A percentile compares a stretch with the other conserved stretches of the same genome.
phyloP scores from a whole-genome alignment of 2,888 invertebrate genomes.

The Andrena haemorrhoa region DNA sequence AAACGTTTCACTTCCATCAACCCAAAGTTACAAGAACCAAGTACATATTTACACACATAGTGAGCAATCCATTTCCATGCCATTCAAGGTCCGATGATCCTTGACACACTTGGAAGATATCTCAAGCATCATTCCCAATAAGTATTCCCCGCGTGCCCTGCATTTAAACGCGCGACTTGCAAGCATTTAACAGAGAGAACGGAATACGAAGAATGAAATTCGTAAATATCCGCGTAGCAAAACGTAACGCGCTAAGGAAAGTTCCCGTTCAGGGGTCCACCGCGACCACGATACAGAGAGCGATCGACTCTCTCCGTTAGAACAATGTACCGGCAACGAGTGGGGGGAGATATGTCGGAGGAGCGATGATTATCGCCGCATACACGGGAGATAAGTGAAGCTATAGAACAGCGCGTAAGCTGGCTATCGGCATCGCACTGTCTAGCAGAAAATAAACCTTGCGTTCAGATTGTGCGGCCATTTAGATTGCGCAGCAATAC shows the following conservation, averaged over 20 bases:
- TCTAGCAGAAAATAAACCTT: neutral
- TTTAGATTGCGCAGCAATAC: constrained; percentile 9
- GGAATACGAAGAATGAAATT: neutral
- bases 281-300: neutral
- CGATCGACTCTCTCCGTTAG: neutral
- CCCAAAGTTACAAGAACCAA: no score
- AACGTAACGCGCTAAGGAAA: no score
- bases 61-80: no score
- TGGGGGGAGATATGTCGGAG: constrained; percentile 2
- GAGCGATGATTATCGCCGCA: constrained; percentile 19
- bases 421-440: neutral
- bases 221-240: neutral
- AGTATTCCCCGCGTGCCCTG: neutral
- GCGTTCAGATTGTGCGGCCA: neutral
- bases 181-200: neutral
- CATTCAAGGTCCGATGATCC: neutral
- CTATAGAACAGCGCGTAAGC: neutral
- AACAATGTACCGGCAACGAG: constrained; percentile 17
- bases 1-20: no score
- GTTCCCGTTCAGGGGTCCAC: neutral
- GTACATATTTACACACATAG: no score
- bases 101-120: constrained; percentile 3
- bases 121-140: neutral
- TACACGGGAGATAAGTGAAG: constrained; percentile 21
- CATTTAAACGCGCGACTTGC: neutral